Base-by-base conservation (phyloP, 2,888 invertebrate genomes). In the Dolomedes plantarius region DNA sequence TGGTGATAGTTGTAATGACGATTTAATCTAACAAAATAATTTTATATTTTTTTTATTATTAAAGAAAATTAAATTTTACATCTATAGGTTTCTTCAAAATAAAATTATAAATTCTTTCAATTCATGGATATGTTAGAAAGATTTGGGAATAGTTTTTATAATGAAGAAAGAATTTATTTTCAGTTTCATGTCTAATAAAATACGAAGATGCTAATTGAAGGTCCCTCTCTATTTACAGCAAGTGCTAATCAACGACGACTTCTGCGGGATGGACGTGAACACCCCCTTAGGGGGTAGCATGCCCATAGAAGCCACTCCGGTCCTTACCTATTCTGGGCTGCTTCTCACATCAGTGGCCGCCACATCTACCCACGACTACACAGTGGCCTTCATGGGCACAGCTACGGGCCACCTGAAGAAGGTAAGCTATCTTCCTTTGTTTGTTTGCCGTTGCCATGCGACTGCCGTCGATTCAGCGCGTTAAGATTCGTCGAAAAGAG, bases 321-420 rank as follows among this genome's bases (percentile, higher is more conserved):
- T 97, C 77, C 94, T 96, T 50, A 94, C 94, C 89, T 97, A 97
- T 91, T 93, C 94, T 89, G 95, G 91, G 32, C 90, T 95, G 89
- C 94, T 95, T 90, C 93, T 98, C 89, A 97, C 98, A 13, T 95
- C 98, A 27, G 96, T 99, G 50, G 96, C 97, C n/a, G 97, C 98
- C 76, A 97, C 98, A 23, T 96, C 97, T 68, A 97, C 97, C 27
- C 96, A 97, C 89, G 97, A 97, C 90, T 98, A 97, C 92, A 99
- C 98, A 23, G 98, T 99, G 67, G 98, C 97, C 73, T 98, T 99
- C 92, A 95, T 98, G 89, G 99, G 99, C 65, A 98, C 98, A 19
- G 94, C 94, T 83, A 94, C 95, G 90, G 99, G 99, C 64, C 96
- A 96, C 91, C 93, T 99, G 86, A 97, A 97, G 92, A 99, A 99